These are phyloP conservation scores for Agrochola macilenta DNA, from an alignment of 2,888 invertebrate species.

Conservation along the genomic window DNA sequence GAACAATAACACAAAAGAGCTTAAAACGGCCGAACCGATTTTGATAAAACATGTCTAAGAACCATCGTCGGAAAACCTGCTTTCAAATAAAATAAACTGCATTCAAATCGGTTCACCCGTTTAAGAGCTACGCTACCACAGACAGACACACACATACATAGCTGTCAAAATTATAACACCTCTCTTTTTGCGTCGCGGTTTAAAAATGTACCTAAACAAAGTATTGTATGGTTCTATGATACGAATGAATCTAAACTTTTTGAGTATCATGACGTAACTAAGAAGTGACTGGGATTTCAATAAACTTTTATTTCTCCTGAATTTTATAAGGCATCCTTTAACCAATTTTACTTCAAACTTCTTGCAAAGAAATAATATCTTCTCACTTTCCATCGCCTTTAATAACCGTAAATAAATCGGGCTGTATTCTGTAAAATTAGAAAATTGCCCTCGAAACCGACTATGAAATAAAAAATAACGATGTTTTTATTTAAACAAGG, in stretches of 20 bases:
- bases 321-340: background rate
- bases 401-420: conserved; percentile 62
- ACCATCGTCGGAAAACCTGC: too few species aligned
- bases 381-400: conserved; percentile 38
- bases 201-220: background rate
- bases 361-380: conserved; percentile 22
- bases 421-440: conserved; percentile 52
- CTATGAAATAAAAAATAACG: conserved; percentile 68
- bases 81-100: too few species aligned
- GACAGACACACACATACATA: too few species aligned
- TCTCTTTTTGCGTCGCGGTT: too few species aligned
- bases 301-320: background rate
- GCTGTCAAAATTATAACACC: too few species aligned
- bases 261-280: background rate
- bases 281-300: background rate
- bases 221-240: background rate
- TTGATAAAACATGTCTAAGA: too few species aligned
- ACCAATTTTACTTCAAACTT: conserved; percentile 21
- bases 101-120: too few species aligned
- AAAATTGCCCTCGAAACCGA: conserved; percentile 61
- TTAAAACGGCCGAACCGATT: too few species aligned
- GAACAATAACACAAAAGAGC: background rate
- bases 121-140: too few species aligned
- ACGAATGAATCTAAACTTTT: conserved; percentile 4
- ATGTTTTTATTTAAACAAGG: conserved; percentile 71